Base-by-base conservation (phyloP, 2,113 vertebrate genomes). In the Turdus rufiventris region DNA sequence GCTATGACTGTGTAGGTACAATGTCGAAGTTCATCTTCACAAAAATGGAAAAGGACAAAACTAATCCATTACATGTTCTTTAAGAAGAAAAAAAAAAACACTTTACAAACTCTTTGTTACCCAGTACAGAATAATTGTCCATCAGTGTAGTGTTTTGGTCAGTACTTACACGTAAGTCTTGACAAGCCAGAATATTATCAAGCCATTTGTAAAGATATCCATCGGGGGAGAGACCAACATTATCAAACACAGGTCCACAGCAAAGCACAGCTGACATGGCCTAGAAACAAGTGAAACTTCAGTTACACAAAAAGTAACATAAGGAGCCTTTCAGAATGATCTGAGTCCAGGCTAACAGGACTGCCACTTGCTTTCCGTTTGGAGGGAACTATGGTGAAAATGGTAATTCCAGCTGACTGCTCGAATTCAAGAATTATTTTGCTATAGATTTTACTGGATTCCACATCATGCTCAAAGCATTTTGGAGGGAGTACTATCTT, bases 151-250 rank as follows among this genome's bases (percentile, higher is more conserved):
- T 31, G n/a, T 94, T 67, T 73, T 63, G 62, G 8, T 50, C 57
- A 89, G 40, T 91, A 98, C 98, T 95, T 98, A 99, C 99, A 85
- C 99, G 98, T 93, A 99, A 95, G 97, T 99, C 99, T 81, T 99
- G 99, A 92, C 99, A 99, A 95, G 98, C 99, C 94, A 99, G 97
- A 96, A 99, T 99, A 93, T 99, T 99, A 97, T 99, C 99, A n/a
- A 99, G 98, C 99, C 99, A 99, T 94, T 99, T 99, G 96, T 99
- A 99, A 14, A 99, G 98, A 97, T 99, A 99, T 7, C 99, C 99
- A 7, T 99, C 99, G 15, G 99, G 98, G 28, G 99, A 99, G 73
- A 99, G 98, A 50, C 99, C 99, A 78, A 99, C 99, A 5, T 99
- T 99, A 95, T 99, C 99, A 96, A 99, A 99, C 23, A 99, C 99